Percentiles rank a stretch among this genome's conserved stretches.
These are phyloP conservation scores for Acronicta leporina DNA, from an alignment of 2,888 invertebrate species.

Conservation along the genomic window DNA sequence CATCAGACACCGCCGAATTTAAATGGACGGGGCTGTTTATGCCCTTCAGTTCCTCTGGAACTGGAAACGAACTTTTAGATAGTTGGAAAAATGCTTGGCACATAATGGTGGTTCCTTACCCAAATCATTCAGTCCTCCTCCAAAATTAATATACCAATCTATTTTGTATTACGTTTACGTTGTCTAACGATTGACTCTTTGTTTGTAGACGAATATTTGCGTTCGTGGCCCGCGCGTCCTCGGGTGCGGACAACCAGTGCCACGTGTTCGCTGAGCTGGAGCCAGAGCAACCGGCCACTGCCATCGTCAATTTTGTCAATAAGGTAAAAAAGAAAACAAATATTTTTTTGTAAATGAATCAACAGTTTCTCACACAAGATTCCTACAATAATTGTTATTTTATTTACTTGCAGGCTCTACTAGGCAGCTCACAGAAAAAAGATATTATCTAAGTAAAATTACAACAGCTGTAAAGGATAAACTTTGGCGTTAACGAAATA, in stretches of 20 bases:
- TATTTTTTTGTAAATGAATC: no score
- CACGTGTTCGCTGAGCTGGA: conserved; percentile 99
- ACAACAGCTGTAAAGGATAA: conserved; percentile 14
- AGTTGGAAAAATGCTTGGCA: no score
- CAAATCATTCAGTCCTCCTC: no score
- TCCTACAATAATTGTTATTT: neutral
- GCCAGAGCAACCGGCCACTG: conserved; percentile 97
- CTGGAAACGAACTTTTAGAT: no score
- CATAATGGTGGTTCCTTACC: no score
- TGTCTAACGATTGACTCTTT: neutral
- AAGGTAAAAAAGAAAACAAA: conserved; percentile 86
- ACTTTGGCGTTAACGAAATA: conserved; percentile 46
- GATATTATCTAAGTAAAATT: conserved; percentile 76
- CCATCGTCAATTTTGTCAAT: conserved; percentile 96
- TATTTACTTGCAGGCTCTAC: conserved; percentile 78
- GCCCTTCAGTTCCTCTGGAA: no score
- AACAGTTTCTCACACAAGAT: no score
- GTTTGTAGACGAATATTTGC: conserved; percentile 95
- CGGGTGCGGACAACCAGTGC: conserved; percentile 98
- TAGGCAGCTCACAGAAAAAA: conserved; percentile 82
- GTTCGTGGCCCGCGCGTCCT: conserved; percentile 96
- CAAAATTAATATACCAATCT: no score
- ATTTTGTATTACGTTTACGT: neutral
- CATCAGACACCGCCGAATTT: no score
- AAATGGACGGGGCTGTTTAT: no score